Conservation (phyloP, 2,888 invertebrate genomes). For the Scelioninae gen. 2 region DNA sequence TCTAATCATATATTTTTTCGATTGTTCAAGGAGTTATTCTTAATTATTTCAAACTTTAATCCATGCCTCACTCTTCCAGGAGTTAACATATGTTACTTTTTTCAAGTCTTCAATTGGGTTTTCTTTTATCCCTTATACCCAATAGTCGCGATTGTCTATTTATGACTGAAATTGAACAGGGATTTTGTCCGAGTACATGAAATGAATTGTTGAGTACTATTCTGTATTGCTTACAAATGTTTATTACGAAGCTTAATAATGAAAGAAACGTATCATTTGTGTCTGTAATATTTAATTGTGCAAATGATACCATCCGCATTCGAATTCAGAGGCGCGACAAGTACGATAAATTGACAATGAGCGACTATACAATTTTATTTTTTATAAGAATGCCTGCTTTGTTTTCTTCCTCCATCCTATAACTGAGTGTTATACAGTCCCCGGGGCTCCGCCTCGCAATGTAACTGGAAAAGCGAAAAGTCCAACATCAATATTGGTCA, state of each 20-base stretch:
- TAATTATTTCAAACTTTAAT: conserved; percentile 63
- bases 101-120: conserved; percentile 45
- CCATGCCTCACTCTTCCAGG: conserved; percentile 59
- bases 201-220: too few species aligned
- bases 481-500: conserved; percentile 91
- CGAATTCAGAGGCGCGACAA: not conserved
- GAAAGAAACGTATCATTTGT: too few species aligned
- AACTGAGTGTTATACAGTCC: conserved; percentile 83
- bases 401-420: conserved; percentile 75
- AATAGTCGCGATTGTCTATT: conserved; percentile 43
- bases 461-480: conserved; percentile 92
- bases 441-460: conserved; percentile 96
- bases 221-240: too few species aligned
- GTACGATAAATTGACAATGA: conserved; percentile 56
- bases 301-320: too few species aligned
- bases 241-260: too few species aligned
- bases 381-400: conserved; percentile 63
- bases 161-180: conserved; percentile 11
- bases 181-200: too few species aligned
- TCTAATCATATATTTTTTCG: conserved; percentile 62
- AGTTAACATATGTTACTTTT: conserved; percentile 7
- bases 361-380: conserved; percentile 70
- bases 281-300: too few species aligned
- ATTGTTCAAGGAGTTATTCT: conserved; percentile 70
- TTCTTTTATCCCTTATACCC: conserved; percentile 13